Conservation (phyloP, 35 echinoderm and acorn worm genomes). For the Lytechinus variegatus region DNA sequence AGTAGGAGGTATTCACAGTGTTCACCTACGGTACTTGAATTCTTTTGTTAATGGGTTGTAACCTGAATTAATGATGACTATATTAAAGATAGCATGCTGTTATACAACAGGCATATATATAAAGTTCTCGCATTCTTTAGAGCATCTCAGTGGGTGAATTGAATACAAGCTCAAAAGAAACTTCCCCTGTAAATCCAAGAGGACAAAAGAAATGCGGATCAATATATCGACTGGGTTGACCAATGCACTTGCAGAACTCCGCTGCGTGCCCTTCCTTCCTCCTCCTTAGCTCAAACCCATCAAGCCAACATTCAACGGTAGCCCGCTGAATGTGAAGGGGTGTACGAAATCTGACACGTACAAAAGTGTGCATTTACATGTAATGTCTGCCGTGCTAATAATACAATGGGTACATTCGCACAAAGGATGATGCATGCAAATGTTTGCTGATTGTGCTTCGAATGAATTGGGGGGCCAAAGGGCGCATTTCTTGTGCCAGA, state of each 20-base stretch:
- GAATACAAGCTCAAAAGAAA: neutral
- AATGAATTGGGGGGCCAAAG: neutral
- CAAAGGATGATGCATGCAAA: slow-evolving; percentile 11
- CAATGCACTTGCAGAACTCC: neutral
- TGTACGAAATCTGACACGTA: neutral
- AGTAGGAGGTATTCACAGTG: neutral
- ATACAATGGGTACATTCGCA: slow-evolving; percentile 17
- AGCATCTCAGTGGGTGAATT: neutral
- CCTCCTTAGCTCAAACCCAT: neutral
- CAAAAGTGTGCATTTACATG: neutral
- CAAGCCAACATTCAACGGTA: neutral
- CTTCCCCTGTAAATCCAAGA: neutral
- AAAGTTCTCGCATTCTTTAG: neutral
- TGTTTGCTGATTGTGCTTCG: neutral
- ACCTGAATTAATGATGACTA: neutral
- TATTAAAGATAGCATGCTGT: neutral
- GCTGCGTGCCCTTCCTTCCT: neutral
- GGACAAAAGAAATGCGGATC: neutral
- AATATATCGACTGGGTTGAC: slow-evolving; percentile 2
- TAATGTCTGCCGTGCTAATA: slow-evolving; percentile 1
- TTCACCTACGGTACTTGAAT: neutral
- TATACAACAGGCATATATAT: neutral
- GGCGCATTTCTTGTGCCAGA: neutral
- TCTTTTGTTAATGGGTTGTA: neutral
- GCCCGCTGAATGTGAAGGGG: neutral